Percentiles rank a stretch among this genome's conserved stretches.
phyloP scores from a whole-genome alignment of 2,888 invertebrate genomes.

The Scaptomyza parva region DNA sequence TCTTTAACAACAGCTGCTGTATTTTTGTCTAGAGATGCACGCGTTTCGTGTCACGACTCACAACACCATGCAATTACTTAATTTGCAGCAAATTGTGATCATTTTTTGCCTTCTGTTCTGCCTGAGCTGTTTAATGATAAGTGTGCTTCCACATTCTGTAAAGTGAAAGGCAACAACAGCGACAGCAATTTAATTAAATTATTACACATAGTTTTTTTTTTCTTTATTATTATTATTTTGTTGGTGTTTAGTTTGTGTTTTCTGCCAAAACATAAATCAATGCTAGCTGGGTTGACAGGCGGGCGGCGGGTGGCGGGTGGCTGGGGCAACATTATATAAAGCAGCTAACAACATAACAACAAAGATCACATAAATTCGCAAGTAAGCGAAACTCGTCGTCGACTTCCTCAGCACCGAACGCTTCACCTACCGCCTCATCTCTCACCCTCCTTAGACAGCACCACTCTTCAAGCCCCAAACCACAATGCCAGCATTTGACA shows the following conservation, averaged over 20 bases:
- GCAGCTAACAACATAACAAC: conserved; percentile 41
- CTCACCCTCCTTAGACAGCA: conserved; percentile 1
- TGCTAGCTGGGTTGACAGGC: conserved; percentile 38
- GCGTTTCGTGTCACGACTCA: conserved; percentile 8
- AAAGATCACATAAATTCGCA: conserved; percentile 64
- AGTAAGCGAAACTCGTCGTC: conserved; percentile 46
- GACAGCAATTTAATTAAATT: conserved; percentile 66
- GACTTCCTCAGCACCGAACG: conserved; percentile 23
- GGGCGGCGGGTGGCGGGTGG: not conserved
- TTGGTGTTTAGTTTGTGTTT: conserved; percentile 1
- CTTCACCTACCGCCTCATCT: not conserved
- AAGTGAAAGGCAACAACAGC: conserved; percentile 65
- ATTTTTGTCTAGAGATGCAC: conserved; percentile 23
- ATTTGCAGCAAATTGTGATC: conserved; percentile 17
- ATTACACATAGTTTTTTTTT: conserved; percentile 53
- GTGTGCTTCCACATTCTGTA: conserved; percentile 44
- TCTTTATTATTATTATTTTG: conserved; percentile 2
- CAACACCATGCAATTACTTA: not conserved
- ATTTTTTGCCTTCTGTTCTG: conserved; percentile 39
- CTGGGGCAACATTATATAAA: conserved; percentile 61
- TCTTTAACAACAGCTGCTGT: not conserved
- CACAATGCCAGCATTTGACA: conserved; percentile 61
- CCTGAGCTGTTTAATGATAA: conserved; percentile 42
- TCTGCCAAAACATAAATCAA: conserved; percentile 69
- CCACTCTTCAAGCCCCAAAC: conserved; percentile 6